Evolutionary conservation across 2,113 vertebrate genomes (phyloP), one percentile per base, ranked within the genome.

Genomic region (Psittacara wagleri): DNA sequence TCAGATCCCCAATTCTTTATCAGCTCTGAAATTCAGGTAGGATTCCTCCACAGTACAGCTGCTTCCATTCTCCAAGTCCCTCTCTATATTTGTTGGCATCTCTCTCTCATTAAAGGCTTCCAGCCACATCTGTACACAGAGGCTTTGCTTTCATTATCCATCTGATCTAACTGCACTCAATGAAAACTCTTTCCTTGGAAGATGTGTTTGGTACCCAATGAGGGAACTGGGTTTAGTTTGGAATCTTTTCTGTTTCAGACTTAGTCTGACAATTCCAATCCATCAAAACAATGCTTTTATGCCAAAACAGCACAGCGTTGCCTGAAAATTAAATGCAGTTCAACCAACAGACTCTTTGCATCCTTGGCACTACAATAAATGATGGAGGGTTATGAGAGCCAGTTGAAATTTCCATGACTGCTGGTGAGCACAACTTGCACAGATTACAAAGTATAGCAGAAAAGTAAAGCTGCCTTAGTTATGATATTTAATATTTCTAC

Each of bases 91-190:
- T 84, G 52, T 8, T 78, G 93, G 86, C 72, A 63, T 83, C 59
- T 86, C 94, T 52, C 77, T 79, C 93, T 97, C 91, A 90, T 95
- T 92, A 90, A 57, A 67, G 78, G 49, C 77, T 85, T 92, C 83
- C 57, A 90, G 67, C 55, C 75, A 57, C 88, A 95, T 92, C 95
- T 92, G 93, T 64, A 92, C 74, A 89, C 84, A 86, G 87, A 89
- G 84, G 76, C 83, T 77, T 76, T 80, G 76, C 81, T 86, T 94
- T 92, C 84, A 94, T 90, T 72, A 88, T 41, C 74, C 82, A 43
- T 54, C 27, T 3, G 8, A 82, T 46, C 75, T 74, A 86, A 46
- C 55, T 77, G 51, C 70, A 23, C 31, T 41, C 49, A 76, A 84
- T 20, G 51, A 86, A 73, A 94, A 80, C 48, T 22, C 22, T 67